Base-by-base conservation (phyloP, 2,113 vertebrate genomes). In the Bufo bufo region DNA sequence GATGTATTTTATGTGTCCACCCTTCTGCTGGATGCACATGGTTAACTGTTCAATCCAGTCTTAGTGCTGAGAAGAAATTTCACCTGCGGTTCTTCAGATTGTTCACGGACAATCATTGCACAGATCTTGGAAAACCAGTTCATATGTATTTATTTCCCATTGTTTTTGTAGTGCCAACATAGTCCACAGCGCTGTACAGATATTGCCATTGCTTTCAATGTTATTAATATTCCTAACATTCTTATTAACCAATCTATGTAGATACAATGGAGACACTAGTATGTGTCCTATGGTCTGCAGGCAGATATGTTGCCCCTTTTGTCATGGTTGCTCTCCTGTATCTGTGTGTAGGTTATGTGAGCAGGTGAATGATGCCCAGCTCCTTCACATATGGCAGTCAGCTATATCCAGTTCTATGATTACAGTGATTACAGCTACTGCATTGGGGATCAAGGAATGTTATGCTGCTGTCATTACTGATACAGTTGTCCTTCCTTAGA, bases 391-490 rank as follows among this genome's bases (percentile, higher is more conserved):
- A 52, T 61, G 33, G n/a, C 23, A 23, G 43, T 23, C 54, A 80
- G 6, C 33, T 59, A 16, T 80, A 80, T 80, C 56, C 78, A 61
- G 59, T 17, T 61, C 8, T 59, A 59, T 45, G 78, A 45, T 81
- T 80, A 33, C n/a, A 58, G 54, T 43, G 54, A 80, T 56, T 43
- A 33, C n/a, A 80, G 54, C 78, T 81, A 17, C 58, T 19, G 78
- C 54, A 17, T 11, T 81, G 56, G 77, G 33, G 78, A 45, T 61
- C 13, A 61, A 81, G 78, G 54, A 81, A 81, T 58, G 78, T 81
- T 59, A 19, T 14, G 33, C 16, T 50, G 56, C 78, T 47, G 78
- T 61, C 45, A 58, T 61, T 59, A 59, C 59, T 19, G 78, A 61
- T 81, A 17, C 78, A 59, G 78, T 59, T 81, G 78, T 81, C 78